These are phyloP conservation scores for Rutpela maculata DNA, from an alignment of 2,888 invertebrate species.

Conservation along the genomic window DNA sequence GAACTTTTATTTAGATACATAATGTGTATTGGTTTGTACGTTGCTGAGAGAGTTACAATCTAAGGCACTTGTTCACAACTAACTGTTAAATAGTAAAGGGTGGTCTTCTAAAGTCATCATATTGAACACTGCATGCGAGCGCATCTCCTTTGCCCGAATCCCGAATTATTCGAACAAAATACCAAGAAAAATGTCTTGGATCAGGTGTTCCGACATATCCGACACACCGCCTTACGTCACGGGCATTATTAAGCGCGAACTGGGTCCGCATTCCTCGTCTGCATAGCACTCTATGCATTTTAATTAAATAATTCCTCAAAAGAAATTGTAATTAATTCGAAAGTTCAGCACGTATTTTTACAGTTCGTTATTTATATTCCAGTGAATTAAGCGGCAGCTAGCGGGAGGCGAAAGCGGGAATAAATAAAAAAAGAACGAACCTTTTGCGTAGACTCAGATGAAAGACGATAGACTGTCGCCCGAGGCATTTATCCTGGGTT, in stretches of 20 bases:
- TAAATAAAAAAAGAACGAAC: conserved; percentile 9
- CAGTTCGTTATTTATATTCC: conserved; percentile 39
- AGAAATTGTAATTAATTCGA: conserved; percentile 34
- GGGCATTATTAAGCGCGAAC: conserved; percentile 5
- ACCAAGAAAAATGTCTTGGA: not conserved
- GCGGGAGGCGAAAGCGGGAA: not conserved
- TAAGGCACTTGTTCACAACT: no score
- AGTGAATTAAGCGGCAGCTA: conserved; percentile 31
- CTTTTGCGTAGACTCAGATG: conserved; percentile 20
- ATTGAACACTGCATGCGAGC: no score
- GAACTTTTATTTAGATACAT: no score
- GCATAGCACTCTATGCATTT: conserved; percentile 16
- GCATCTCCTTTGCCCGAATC: not conserved
- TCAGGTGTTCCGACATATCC: not conserved
- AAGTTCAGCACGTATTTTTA: conserved; percentile 37
- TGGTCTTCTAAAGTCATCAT: no score
- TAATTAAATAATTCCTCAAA: conserved; percentile 29
- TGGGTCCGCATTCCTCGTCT: not conserved
- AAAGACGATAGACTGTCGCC: conserved; percentile 48
- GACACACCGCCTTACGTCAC: not conserved
- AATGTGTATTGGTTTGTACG: no score
- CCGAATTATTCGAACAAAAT: not conserved
- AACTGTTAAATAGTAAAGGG: no score
- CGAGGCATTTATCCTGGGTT: conserved; percentile 47
- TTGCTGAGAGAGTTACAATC: no score